Conservation (phyloP, 2,888 invertebrate genomes). For the Drosophila dives region DNA sequence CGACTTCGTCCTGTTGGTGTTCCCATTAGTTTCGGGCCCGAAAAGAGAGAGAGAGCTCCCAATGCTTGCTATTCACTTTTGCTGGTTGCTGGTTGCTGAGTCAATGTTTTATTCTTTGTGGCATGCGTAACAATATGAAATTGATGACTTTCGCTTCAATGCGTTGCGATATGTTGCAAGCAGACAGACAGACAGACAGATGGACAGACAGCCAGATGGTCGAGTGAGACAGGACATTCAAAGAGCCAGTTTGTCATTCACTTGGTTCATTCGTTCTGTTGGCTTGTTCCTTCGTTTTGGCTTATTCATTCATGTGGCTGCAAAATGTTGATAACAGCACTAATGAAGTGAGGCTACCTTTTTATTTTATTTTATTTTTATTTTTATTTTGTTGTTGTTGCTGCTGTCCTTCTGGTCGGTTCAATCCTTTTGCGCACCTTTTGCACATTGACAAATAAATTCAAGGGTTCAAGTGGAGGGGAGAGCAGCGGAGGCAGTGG, state of each 20-base stretch:
- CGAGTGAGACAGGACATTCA: constrained; percentile 11
- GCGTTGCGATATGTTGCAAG: constrained; percentile 73
- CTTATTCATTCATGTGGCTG: constrained; percentile 63
- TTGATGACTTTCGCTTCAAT: constrained; percentile 79
- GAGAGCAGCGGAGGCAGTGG: background rate
- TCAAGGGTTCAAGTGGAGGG: constrained; percentile 17
- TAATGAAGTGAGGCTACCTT: constrained; percentile 77
- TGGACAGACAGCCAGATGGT: constrained; percentile 28
- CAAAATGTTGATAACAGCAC: constrained; percentile 76
- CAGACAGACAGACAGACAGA: constrained; percentile 28
- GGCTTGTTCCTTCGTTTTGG: constrained; percentile 46
- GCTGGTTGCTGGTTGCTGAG: constrained; percentile 3
- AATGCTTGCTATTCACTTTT: background rate
- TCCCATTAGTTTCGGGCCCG: constrained; percentile 58
- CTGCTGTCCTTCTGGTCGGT: constrained; percentile 16
- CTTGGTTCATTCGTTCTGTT: constrained; percentile 29
- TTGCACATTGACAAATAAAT: constrained; percentile 77
- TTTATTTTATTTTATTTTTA: constrained; percentile 29
- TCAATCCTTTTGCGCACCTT: constrained; percentile 73
- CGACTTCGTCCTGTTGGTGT: constrained; percentile 45
- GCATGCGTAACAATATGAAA: constrained; percentile 81
- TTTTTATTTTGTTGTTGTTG: background rate
- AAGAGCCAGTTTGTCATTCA: constrained; percentile 31
- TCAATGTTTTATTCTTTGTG: constrained; percentile 60
- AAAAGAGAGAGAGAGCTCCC: background rate